Evolutionary conservation across 2,888 invertebrate species (phyloP).

Genomic region (Stenodema calcarata): DNA sequence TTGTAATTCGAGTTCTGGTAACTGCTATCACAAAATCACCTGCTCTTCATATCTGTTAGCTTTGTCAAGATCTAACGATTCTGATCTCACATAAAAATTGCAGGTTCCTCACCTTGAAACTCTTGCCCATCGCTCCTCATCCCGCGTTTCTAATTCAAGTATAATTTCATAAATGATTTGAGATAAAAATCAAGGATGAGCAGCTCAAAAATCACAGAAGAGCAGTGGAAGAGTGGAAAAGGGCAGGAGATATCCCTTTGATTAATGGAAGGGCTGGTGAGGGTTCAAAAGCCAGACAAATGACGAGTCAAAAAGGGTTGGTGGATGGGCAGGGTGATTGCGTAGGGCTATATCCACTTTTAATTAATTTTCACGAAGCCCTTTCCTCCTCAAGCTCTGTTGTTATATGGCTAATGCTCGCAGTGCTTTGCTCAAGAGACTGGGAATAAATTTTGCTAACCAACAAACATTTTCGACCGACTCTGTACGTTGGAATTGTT

Average conservation of each 20-base stretch:
- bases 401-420: background rate
- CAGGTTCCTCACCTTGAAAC: no score
- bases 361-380: constrained; percentile 6
- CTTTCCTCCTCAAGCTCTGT: background rate
- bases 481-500: no score
- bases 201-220: background rate
- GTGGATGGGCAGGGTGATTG: constrained; percentile 13
- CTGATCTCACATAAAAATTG: no score
- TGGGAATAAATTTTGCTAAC: background rate
- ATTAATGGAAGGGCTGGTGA: constrained; percentile 11
- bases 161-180: background rate
- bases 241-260: background rate
- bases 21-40: no score
- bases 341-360: constrained; percentile 29
- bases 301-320: constrained; percentile 36
- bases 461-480: background rate
- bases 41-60: no score
- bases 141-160: no score
- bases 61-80: no score
- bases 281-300: constrained; percentile 41
- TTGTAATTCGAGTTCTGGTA: no score
- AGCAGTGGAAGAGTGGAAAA: background rate
- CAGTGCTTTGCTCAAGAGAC: background rate
- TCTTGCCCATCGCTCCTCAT: no score
- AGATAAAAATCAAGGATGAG: background rate